phyloP scores from a whole-genome alignment of 1,140 invertebrate genomes.

The Metopolophium dirhodum region DNA sequence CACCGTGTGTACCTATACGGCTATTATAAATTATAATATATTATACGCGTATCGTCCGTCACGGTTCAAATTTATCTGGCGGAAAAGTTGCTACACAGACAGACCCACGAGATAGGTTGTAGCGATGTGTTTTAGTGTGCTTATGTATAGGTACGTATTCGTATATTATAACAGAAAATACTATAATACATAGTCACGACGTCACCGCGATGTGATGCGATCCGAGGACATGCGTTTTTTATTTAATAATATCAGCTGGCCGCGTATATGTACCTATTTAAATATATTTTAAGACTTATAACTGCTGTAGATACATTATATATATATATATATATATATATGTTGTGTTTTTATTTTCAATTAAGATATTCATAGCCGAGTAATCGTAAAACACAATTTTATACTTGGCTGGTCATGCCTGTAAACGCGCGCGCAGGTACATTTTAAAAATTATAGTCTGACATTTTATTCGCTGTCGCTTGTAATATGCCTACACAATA shows the following conservation, averaged over 20 bases:
- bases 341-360: constrained; percentile 5
- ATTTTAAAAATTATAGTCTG: constrained; percentile 16
- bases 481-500: too few species aligned
- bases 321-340: too few species aligned
- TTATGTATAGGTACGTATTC: background rate
- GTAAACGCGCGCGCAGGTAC: constrained; percentile 32
- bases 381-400: constrained; percentile 52
- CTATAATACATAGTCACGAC: background rate
- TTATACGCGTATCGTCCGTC: background rate
- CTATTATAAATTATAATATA: background rate
- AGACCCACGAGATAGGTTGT: background rate
- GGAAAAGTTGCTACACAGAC: background rate
- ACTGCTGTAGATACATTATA: background rate
- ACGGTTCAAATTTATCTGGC: background rate
- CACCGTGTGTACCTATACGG: background rate
- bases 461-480: background rate
- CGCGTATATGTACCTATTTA: background rate
- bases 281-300: constrained; percentile 7
- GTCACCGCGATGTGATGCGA: background rate
- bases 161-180: background rate
- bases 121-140: too few species aligned
- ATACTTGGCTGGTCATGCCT: constrained; percentile 52
- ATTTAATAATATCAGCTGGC: background rate
- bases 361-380: constrained; percentile 46
- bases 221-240: background rate